phyloP scores from a whole-genome alignment of 2,113 vertebrate genomes.

The Sceloporus tristichus region DNA sequence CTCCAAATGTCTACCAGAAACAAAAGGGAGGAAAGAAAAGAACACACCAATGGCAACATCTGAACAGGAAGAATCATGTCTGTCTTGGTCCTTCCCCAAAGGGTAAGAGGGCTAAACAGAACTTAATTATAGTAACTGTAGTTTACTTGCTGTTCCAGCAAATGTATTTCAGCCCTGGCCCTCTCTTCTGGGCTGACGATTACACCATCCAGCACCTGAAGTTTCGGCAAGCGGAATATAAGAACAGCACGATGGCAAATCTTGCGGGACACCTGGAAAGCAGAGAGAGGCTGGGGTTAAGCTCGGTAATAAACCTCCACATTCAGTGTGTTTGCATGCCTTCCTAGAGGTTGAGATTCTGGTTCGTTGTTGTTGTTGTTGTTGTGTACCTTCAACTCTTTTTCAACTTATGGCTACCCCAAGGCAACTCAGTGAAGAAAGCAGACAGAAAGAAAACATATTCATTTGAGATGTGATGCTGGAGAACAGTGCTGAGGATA shows the following conservation, averaged over 20 bases:
- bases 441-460: no score
- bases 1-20: background rate
- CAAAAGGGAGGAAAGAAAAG: background rate
- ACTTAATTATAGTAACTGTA: constrained; percentile 41
- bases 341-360: background rate
- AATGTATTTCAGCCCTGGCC: constrained; percentile 80
- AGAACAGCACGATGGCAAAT: constrained; percentile 79
- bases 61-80: background rate
- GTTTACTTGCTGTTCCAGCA: constrained; percentile 78
- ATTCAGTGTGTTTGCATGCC: background rate
- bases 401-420: no score
- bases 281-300: constrained; percentile 41
- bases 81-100: background rate
- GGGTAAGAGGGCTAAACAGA: constrained; percentile 10
- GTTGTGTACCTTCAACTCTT: no score
- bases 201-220: constrained; percentile 87
- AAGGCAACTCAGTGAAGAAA: no score
- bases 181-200: constrained; percentile 82
- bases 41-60: background rate
- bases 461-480: no score
- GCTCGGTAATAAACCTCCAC: background rate
- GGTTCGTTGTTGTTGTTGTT: no score
- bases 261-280: constrained; percentile 79
- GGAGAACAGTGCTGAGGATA: no score
- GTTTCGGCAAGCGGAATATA: constrained; percentile 78